Evolutionary conservation across 2,797 vertebrate genomes (phyloP).

Genomic region (Gambusia yucatana): DNA sequence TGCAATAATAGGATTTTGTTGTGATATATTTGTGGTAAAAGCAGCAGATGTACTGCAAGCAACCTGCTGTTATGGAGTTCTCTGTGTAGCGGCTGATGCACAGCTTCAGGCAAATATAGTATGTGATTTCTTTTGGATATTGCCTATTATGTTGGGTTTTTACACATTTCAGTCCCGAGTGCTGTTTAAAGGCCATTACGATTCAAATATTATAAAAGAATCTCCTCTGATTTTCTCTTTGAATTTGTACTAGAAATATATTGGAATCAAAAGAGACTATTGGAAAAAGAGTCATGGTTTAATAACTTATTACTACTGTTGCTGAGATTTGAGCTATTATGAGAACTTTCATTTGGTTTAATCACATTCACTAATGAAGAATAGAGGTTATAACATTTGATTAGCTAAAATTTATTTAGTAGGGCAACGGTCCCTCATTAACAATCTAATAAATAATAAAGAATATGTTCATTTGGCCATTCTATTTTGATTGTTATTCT

Average conservation of each 20-base stretch:
- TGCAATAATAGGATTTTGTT: background rate
- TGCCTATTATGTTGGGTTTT: background rate
- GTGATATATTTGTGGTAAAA: background rate
- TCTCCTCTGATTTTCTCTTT: background rate
- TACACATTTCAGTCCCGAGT: background rate
- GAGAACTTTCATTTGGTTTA: background rate
- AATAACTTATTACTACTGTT: background rate
- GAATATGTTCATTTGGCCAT: background rate
- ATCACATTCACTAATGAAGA: background rate
- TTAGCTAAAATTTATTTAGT: background rate
- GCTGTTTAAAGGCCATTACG: background rate
- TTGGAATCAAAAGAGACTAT: background rate
- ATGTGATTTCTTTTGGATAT: constrained; percentile 1
- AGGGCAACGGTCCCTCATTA: background rate
- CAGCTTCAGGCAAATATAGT: background rate
- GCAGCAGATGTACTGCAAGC: background rate
- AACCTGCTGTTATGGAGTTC: background rate
- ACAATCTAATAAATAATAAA: background rate
- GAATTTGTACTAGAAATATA: background rate
- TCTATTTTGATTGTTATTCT: background rate
- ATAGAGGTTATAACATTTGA: background rate
- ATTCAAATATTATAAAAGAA: background rate
- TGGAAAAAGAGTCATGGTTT: background rate
- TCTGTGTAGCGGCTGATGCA: background rate
- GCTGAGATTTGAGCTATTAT: background rate